Percentiles rank a stretch among this genome's conserved stretches.
phyloP scores from a whole-genome alignment of 2,113 vertebrate species.

The Mixornis gularis region DNA sequence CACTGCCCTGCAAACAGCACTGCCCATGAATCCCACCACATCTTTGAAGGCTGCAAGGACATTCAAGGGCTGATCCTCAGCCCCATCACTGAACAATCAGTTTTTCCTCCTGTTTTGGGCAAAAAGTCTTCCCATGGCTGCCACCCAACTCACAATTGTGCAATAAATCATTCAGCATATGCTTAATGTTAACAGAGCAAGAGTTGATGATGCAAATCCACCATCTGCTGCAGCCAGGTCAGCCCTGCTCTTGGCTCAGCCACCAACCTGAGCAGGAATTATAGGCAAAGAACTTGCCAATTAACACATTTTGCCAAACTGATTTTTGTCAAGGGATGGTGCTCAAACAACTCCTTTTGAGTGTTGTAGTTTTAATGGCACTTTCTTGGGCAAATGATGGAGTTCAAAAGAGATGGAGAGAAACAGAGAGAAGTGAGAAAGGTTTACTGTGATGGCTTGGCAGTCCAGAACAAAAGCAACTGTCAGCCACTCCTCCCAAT shows the following conservation, averaged over 20 bases:
- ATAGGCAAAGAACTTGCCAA: not conserved
- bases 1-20: not conserved
- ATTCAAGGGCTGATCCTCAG: not conserved
- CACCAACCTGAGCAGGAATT: not conserved
- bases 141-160: not conserved
- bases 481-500: not conserved
- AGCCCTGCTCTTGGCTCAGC: not conserved
- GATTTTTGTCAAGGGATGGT: not conserved
- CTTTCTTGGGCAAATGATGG: not conserved
- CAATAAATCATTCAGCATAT: not conserved
- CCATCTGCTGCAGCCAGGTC: not conserved
- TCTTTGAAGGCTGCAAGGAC: not conserved
- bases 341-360: not conserved
- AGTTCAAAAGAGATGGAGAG: not conserved
- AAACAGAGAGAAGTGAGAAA: not conserved
- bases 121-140: not conserved
- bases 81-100: not conserved
- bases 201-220: not conserved
- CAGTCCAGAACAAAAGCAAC: not conserved
- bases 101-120: not conserved
- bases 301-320: not conserved
- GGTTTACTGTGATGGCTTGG: not conserved
- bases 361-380: not conserved
- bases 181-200: not conserved
- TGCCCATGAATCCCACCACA: not conserved